Evolutionary conservation across 2,888 invertebrate genomes (phyloP), one percentile per base, ranked within the genome.

Genomic region (Xylota sylvarum): DNA sequence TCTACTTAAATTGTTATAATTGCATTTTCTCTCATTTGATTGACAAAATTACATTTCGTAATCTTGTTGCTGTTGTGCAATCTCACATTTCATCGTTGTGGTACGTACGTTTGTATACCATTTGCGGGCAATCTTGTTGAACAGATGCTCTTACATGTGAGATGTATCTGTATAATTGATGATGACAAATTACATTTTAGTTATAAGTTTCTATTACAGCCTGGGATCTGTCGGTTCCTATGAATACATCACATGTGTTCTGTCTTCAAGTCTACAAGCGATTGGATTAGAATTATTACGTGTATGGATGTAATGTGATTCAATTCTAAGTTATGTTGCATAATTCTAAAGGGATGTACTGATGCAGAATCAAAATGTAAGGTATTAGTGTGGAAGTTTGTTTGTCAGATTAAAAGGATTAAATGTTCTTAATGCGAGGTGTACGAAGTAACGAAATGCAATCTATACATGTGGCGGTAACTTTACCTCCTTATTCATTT

Each of bases 1-100:
- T 48, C 67, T 77, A 30, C 17, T 77, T 48, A 67, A 77, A 67
- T 78, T 69, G 62, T 78, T 52, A 50, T 78, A 78, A 78, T 78
- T 78, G 60, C 62, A 62, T 69, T 60, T 60, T 7, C 48, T 52
- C 32, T 69, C 37, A 58, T 78, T 69, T 58, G 40, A 69, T 78
- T 78, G 69, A 69, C 43, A 12, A 69, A 78, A 78, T 78, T 70
- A 62, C 37, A 78, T 62, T 78, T 40, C 50, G 37, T 69, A 69
- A 77, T 77, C 50, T 19, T 58, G 67, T 52, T 19, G 17, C 19
- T n/a, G 58, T 60, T 69, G 35, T 62, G 69, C 52, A 78, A 70
- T 78, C 43, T 30, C 23, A 46, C 23, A 14, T 43, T 23, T 69
- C 23, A 40, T 40, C 23, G 50, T 32, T 23, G 23, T 10, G 7